Percentiles rank a stretch among this genome's conserved stretches.
phyloP scores from a whole-genome alignment of 2,797 vertebrate genomes.

The Hydrolagus colliei region DNA sequence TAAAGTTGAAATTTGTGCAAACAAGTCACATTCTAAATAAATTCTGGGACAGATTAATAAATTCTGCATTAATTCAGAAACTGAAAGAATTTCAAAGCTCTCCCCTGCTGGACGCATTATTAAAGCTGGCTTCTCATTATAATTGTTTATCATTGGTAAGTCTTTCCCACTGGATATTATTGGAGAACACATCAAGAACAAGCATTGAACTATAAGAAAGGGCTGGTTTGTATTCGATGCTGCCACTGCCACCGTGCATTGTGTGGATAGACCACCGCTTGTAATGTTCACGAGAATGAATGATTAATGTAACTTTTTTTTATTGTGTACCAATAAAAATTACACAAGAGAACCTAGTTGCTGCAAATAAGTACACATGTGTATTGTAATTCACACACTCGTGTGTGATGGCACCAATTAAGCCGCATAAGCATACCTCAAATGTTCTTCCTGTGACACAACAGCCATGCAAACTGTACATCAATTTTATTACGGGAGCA shows the following conservation, averaged over 20 bases:
- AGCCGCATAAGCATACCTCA: conserved; percentile 7
- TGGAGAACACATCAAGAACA: neutral
- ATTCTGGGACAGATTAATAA: neutral
- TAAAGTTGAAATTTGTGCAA: no score
- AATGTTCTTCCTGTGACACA: conserved; percentile 8
- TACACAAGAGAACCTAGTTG: conserved; percentile 11
- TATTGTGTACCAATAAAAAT: conserved; percentile 19
- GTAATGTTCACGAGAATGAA: neutral
- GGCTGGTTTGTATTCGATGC: neutral
- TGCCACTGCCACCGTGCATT: neutral
- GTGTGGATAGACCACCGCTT: neutral
- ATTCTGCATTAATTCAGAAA: neutral
- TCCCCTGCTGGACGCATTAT: neutral
- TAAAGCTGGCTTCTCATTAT: neutral
- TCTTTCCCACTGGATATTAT: neutral
- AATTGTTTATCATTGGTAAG: neutral
- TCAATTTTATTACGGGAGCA: conserved; percentile 28
- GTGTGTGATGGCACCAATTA: conserved; percentile 25
- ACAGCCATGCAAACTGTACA: conserved; percentile 17
- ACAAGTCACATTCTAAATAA: neutral
- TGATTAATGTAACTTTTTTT: conserved; percentile 12
- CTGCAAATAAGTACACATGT: conserved; percentile 29
- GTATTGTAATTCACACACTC: conserved; percentile 24
- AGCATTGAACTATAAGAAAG: neutral
- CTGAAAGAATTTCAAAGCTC: neutral